Conservation (phyloP, 1,140 invertebrate genomes). For the Kradibia gibbosae region DNA sequence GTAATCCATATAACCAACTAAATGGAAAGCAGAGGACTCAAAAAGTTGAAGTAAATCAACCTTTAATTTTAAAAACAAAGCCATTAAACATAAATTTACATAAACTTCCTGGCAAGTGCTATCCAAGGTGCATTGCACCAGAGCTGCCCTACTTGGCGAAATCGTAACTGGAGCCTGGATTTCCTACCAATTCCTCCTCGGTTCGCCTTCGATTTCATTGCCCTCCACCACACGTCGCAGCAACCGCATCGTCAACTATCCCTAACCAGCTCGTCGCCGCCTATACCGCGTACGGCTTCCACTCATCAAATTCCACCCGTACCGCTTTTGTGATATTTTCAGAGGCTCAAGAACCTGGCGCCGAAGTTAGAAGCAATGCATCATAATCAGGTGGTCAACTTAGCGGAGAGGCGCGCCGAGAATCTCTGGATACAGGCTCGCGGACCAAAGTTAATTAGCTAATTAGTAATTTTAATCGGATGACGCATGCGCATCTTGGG, state of each 20-base stretch:
- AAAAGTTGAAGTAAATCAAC: background rate
- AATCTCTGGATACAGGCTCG: constrained; percentile 25
- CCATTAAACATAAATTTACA: background rate
- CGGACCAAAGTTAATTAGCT: constrained; percentile 72
- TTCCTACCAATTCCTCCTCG: background rate
- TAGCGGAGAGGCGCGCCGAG: constrained; percentile 58
- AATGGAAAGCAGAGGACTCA: background rate
- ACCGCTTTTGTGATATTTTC: background rate
- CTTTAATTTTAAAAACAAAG: background rate
- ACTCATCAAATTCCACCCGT: background rate
- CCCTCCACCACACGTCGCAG: background rate
- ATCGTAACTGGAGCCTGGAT: background rate
- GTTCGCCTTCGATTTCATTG: background rate
- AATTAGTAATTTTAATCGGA: constrained; percentile 75
- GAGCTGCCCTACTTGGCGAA: background rate
- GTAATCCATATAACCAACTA: background rate
- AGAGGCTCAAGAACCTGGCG: background rate
- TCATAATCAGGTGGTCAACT: constrained; percentile 74
- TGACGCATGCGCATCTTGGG: constrained; percentile 73
- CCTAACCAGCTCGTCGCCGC: background rate
- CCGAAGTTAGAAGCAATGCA: constrained; percentile 66
- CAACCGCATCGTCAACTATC: too few species aligned
- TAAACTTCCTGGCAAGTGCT: background rate
- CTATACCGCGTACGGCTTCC: background rate
- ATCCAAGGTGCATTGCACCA: background rate